A percentile compares a stretch with the other conserved stretches of the same genome.
phyloP scores from a whole-genome alignment of 2,797 vertebrate species.

The Dendrocincla tyrannina region DNA sequence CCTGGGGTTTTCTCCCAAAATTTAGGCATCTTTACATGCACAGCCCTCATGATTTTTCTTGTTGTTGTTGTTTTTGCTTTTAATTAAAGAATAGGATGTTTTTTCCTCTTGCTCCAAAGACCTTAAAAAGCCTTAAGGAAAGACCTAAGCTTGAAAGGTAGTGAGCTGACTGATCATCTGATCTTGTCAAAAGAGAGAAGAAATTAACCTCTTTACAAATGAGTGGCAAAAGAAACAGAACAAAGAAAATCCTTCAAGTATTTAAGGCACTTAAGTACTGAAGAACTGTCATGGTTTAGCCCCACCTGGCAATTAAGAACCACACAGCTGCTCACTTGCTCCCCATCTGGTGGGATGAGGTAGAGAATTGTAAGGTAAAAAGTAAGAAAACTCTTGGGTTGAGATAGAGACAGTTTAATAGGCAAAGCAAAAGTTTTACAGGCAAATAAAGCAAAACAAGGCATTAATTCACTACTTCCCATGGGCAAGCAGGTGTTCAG shows the following conservation, averaged over 20 bases:
- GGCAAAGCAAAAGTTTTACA: neutral
- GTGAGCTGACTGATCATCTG: neutral
- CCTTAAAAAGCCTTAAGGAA: neutral
- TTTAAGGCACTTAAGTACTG: neutral
- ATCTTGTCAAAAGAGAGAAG: neutral
- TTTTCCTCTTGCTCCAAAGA: neutral
- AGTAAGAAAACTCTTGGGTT: neutral
- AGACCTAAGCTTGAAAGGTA: neutral
- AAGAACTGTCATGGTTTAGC: neutral
- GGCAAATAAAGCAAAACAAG: neutral
- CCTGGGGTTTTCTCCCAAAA: neutral
- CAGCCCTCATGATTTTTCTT: neutral
- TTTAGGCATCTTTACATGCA: neutral
- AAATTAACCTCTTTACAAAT: neutral
- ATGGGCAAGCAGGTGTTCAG: neutral
- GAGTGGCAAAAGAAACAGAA: neutral
- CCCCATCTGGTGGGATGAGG: neutral
- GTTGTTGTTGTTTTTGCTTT: neutral
- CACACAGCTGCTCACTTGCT: neutral
- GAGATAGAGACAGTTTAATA: neutral
- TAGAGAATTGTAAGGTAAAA: neutral
- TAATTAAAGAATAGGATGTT: neutral
- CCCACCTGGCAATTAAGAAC: neutral
- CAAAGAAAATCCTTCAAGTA: neutral
- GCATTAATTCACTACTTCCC: neutral